Percentiles rank a stretch among this genome's conserved stretches.
Conservation (phyloP, 2,888 invertebrate genomes). For the Drosophila mayaguana region DNA sequence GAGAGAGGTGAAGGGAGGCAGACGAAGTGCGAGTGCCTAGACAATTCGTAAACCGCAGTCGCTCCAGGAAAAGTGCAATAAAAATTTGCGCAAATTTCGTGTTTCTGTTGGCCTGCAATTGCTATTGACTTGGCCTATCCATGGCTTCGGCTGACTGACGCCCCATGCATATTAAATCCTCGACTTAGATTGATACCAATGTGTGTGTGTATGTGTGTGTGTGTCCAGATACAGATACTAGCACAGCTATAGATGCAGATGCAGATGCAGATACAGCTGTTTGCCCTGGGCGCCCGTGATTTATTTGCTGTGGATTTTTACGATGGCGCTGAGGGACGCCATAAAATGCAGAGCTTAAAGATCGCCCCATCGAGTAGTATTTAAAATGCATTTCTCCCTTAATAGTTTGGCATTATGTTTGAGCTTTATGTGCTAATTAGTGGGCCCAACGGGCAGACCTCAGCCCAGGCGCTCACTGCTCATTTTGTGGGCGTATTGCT, state of each 20-base stretch:
- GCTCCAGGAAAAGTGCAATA: conserved; percentile 79
- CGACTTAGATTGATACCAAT: conserved; percentile 66
- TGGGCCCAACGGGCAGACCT: conserved; percentile 24
- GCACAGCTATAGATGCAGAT: conserved; percentile 34
- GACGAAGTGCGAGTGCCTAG: conserved; percentile 43
- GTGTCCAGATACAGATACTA: conserved; percentile 29
- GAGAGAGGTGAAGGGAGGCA: conserved; percentile 20
- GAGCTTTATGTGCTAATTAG: conserved; percentile 74
- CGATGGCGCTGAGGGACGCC: conserved; percentile 68
- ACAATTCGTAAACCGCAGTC: conserved; percentile 62
- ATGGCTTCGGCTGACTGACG: conserved; percentile 67
- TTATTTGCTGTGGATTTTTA: conserved; percentile 72
- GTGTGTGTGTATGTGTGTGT: conserved; percentile 17
- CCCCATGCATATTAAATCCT: conserved; percentile 71
- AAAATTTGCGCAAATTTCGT: conserved; percentile 80
- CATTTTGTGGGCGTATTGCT: conserved; percentile 16
- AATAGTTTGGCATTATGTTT: conserved; percentile 68
- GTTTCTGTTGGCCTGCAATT: conserved; percentile 79
- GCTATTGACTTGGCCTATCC: conserved; percentile 68
- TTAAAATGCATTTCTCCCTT: conserved; percentile 70
- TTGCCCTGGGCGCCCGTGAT: conserved; percentile 60
- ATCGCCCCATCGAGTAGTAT: conserved; percentile 51
- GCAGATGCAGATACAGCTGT: conserved; percentile 21
- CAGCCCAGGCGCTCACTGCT: neutral
- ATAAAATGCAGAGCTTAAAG: conserved; percentile 53